A percentile compares a stretch with the other conserved stretches of the same genome.
Evolutionary conservation across 2,113 vertebrate species (phyloP).

Genomic region (Bombycilla garrulus): DNA sequence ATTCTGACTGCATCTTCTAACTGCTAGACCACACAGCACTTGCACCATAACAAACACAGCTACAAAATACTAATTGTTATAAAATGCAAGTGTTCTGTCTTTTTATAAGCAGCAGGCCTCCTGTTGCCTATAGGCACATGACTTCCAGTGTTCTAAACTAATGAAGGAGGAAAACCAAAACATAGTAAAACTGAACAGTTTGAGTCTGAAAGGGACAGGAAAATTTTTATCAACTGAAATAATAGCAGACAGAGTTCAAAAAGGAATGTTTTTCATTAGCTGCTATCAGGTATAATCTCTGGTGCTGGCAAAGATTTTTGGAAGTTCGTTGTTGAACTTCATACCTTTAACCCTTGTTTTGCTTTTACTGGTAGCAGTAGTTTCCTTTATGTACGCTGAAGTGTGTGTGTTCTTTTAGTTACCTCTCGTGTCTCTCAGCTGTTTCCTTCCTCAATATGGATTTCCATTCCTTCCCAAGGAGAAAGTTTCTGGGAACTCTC

Average conservation of each 20-base stretch:
- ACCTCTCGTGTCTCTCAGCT: not conserved
- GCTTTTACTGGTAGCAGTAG: not conserved
- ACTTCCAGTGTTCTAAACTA: not conserved
- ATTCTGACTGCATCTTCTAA: not conserved
- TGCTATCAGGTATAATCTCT: not conserved
- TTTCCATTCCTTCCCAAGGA: not conserved
- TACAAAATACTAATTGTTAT: not conserved
- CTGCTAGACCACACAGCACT: not conserved
- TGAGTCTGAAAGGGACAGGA: not conserved
- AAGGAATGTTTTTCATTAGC: not conserved
- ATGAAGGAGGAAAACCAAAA: not conserved
- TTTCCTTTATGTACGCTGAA: not conserved
- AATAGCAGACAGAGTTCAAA: not conserved
- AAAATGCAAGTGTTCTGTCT: not conserved
- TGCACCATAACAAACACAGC: not conserved
- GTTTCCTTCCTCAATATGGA: not conserved
- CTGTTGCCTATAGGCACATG: not conserved
- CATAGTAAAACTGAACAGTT: not conserved
- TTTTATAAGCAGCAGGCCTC: not conserved
- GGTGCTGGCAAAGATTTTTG: not conserved
- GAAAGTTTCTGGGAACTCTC: not conserved
- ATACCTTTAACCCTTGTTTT: constrained; percentile 12
- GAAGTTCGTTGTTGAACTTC: not conserved
- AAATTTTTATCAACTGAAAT: not conserved
- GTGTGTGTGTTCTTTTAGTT: not conserved